Percentiles rank a stretch among this genome's conserved stretches.
phyloP scores from a whole-genome alignment of 2,113 vertebrate species.

The Egretta garzetta region DNA sequence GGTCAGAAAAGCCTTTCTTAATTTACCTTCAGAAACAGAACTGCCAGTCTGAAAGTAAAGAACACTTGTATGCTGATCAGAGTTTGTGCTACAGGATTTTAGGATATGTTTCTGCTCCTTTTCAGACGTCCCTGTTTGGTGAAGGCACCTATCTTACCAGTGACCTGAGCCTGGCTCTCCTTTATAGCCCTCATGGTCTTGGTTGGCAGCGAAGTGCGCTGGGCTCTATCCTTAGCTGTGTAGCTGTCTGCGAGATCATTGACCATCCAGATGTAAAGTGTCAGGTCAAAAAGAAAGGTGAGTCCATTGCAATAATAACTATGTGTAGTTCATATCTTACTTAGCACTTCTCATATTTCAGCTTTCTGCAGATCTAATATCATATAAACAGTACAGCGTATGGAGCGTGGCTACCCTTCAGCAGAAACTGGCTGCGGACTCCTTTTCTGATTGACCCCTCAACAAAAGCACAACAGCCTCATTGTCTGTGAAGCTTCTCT shows the following conservation, averaged over 20 bases:
- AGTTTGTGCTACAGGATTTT: background rate
- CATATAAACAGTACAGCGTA: rapidly evolving
- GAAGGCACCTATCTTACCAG: constrained; percentile 98
- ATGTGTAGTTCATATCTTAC: background rate
- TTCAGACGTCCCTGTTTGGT: constrained; percentile 94
- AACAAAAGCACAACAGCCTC: background rate
- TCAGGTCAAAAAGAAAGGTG: constrained; percentile 94
- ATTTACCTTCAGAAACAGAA: background rate
- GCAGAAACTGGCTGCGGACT: background rate
- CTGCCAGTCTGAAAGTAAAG: background rate
- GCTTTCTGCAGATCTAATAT: background rate
- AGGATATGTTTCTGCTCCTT: background rate
- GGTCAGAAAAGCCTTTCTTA: background rate
- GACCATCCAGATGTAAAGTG: constrained; percentile 98
- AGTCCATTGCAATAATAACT: background rate
- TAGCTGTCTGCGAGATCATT: constrained; percentile 95
- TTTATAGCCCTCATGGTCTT: constrained; percentile 92
- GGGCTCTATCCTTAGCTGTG: constrained; percentile 91
- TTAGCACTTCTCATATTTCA: background rate
- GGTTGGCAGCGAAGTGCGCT: constrained; percentile 88
- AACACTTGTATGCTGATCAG: background rate
- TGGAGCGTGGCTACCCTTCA: no score
- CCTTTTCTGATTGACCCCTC: background rate
- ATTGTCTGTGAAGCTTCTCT: background rate
- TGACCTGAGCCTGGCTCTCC: constrained; percentile 95